Evolutionary conservation across 2,888 invertebrate species (phyloP), one percentile per base, ranked within the genome.

Genomic region (Platerodrilus igneus): DNA sequence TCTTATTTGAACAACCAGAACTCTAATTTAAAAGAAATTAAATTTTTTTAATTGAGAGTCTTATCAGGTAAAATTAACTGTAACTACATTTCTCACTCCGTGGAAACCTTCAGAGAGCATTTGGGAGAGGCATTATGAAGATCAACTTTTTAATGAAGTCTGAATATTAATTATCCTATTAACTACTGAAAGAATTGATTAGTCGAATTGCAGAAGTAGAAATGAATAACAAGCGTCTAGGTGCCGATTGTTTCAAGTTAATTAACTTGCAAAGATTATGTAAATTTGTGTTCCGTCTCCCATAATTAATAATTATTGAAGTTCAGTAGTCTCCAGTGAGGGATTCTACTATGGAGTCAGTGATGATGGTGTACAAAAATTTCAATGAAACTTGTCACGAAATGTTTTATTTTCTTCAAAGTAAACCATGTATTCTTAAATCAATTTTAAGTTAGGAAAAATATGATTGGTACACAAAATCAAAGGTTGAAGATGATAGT

Each of bases 401-500:
- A 31, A 31, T 31, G 31, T 31, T 31, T 14, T 3, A 31, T 4
- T 31, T 31, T 31, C 21, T 31, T 7, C 20, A 31, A 20, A 18
- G 20, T 14, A 21, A 20, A 18, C 13, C 19, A 20, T 3, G 21
- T 22, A 16, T 34, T 7, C 22, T 20, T 26, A 17, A 26, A 11
- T 10, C 7, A 21, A 21, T 18, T 18, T 19, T 31, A 31, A 31
- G 31, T 20, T 31, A 13, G 9, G 13, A 14, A 7, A 20, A 31
- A 31, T 31, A 31, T 19, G 25, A 18, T 30, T 19, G 36, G 37
- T 15, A 37, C 56, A 45, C n/a, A n/a, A n/a, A n/a, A n/a, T n/a
- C n/a, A n/a, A n/a, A n/a, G n/a, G n/a, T n/a, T n/a, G 7, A 6
- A 6, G n/a, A 20, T 20, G 20, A 6, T 20, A 6, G n/a, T 20